Percentiles rank a stretch among this genome's conserved stretches.
Conservation (phyloP, 2,888 invertebrate species). For the Hemicrepidius hirtus region DNA sequence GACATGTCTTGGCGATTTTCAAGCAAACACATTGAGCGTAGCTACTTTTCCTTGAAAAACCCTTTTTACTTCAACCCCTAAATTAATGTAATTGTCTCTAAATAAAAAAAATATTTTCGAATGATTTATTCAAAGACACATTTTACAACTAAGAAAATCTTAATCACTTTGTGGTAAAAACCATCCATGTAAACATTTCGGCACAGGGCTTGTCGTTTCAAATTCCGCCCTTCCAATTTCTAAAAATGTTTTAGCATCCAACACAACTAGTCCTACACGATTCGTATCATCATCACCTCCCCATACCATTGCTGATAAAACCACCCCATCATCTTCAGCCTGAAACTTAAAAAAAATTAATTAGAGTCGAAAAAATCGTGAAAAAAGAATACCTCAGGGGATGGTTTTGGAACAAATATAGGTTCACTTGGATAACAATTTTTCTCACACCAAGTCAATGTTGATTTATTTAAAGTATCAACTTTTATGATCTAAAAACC, state of each 20-base stretch:
- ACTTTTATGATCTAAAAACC: slow-evolving; percentile 81
- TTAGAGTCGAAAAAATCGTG: not conserved
- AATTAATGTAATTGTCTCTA: too few species aligned
- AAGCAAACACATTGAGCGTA: too few species aligned
- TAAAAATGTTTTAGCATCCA: slow-evolving; percentile 83
- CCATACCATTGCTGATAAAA: slow-evolving; percentile 84
- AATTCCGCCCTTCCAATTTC: slow-evolving; percentile 87
- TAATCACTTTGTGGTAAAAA: slow-evolving; percentile 70
- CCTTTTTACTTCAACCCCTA: too few species aligned
- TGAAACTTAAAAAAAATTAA: slow-evolving; percentile 47
- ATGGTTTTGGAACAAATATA: slow-evolving; percentile 84
- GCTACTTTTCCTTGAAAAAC: too few species aligned
- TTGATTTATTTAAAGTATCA: slow-evolving; percentile 78
- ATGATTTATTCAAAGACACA: too few species aligned
- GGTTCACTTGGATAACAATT: slow-evolving; percentile 91
- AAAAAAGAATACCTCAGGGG: slow-evolving; percentile 70
- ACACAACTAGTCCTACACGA: slow-evolving; percentile 81
- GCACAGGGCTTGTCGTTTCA: slow-evolving; percentile 82
- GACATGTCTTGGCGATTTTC: too few species aligned
- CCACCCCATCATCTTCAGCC: slow-evolving; percentile 86
- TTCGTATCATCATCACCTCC: slow-evolving; percentile 77
- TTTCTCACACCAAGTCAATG: slow-evolving; percentile 81
- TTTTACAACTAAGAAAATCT: too few species aligned
- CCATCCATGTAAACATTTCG: slow-evolving; percentile 92
- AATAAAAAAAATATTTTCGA: too few species aligned